Conservation (phyloP, 2,797 vertebrate genomes). For the Hafferia zeledoni region DNA sequence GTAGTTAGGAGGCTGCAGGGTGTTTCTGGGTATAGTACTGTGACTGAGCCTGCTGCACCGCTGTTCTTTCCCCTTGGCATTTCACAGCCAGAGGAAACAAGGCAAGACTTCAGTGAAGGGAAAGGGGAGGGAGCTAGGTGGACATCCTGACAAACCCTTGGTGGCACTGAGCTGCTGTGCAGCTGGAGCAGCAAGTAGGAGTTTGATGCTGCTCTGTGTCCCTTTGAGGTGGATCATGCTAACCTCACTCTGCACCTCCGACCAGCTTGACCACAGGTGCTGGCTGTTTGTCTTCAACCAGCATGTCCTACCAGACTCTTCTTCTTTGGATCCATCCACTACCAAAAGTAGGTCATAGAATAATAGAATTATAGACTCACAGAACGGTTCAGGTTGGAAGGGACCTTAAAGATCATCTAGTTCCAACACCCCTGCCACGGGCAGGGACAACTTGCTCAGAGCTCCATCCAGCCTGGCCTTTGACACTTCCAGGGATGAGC, state of each 20-base stretch:
- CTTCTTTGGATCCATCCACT: background rate
- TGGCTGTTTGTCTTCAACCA: background rate
- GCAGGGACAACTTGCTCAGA: background rate
- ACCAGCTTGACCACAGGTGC: background rate
- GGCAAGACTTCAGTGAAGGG: background rate
- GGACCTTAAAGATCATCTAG: background rate
- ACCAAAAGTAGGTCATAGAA: background rate
- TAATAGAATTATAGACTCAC: background rate
- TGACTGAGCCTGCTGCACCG: background rate
- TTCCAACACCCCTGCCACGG: background rate
- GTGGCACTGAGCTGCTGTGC: background rate
- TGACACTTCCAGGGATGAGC: background rate
- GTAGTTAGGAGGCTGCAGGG: background rate
- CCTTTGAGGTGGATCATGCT: background rate
- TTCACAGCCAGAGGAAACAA: background rate
- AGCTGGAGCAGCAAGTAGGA: background rate
- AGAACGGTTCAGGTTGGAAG: rapidly evolving
- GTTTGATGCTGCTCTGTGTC: background rate
- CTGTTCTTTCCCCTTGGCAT: background rate
- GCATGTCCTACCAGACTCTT: background rate
- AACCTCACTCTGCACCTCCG: background rate
- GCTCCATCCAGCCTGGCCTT: background rate
- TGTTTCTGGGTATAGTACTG: background rate
- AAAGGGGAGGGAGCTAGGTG: background rate
- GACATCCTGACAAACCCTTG: background rate